Percentiles rank a stretch among this genome's conserved stretches.
Evolutionary conservation across 2,113 vertebrate genomes (phyloP).

Genomic region (Petroica traversi): DNA sequence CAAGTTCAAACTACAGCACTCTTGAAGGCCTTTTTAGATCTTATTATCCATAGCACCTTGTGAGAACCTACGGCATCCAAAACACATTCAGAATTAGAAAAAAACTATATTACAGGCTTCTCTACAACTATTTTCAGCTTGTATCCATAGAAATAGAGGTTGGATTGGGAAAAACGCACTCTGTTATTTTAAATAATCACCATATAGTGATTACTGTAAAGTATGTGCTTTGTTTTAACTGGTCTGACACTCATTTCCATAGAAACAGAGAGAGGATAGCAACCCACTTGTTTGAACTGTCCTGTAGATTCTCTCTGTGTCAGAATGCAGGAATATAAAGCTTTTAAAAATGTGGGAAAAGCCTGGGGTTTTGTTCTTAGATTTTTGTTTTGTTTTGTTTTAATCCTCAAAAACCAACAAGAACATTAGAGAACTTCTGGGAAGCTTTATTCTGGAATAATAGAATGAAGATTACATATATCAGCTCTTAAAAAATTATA

Average conservation of each 20-base stretch:
- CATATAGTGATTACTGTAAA: slow-evolving; percentile 44
- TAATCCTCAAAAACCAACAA: background rate
- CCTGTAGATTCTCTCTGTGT: slow-evolving; percentile 10
- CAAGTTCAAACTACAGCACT: background rate
- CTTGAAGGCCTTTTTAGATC: background rate
- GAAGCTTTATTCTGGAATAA: background rate
- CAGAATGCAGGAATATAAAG: slow-evolving; percentile 43
- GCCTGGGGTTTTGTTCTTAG: background rate
- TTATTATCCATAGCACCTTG: background rate
- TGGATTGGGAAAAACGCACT: slow-evolving; percentile 6
- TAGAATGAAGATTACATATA: background rate
- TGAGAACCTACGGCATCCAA: background rate
- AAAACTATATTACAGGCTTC: background rate
- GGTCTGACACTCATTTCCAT: slow-evolving; percentile 46
- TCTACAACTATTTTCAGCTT: background rate
- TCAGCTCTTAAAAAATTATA: background rate
- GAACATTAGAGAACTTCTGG: background rate
- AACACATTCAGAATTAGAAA: background rate
- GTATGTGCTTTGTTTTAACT: slow-evolving; percentile 23
- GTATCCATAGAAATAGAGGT: slow-evolving; percentile 33
- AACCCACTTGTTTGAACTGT: slow-evolving; percentile 46
- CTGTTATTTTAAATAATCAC: slow-evolving; percentile 46
- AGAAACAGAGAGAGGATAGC: slow-evolving; percentile 47
- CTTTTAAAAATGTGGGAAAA: slow-evolving; percentile 41
- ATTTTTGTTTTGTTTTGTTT: background rate